A percentile compares a stretch with the other conserved stretches of the same genome.
Evolutionary conservation across 2,113 vertebrate genomes (phyloP).

Genomic region (Candoia aspera): DNA sequence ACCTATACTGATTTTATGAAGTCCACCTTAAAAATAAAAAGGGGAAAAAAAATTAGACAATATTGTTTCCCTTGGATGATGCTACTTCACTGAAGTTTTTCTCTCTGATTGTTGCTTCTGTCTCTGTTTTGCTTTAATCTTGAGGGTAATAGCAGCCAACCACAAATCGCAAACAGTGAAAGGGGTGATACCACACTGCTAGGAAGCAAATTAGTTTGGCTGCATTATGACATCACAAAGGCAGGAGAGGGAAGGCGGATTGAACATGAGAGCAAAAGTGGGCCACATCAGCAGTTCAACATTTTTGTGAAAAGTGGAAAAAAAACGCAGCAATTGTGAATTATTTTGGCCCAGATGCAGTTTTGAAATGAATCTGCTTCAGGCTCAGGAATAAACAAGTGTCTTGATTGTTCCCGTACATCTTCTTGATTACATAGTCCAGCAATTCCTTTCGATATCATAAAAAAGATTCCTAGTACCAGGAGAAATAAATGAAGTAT

Average conservation of each 20-base stretch:
- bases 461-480: slow-evolving; percentile 2
- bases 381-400: background rate
- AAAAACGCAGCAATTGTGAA: background rate
- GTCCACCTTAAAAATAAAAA: background rate
- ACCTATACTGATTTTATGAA: background rate
- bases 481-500: slow-evolving; percentile 1
- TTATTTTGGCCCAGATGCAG: background rate
- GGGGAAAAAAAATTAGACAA: background rate
- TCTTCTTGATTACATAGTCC: background rate
- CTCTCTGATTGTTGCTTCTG: background rate
- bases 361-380: background rate
- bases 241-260: background rate
- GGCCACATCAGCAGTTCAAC: background rate
- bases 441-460: slow-evolving; percentile 8
- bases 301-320: background rate
- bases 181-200: background rate
- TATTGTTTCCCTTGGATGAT: background rate
- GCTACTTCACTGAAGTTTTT: background rate
- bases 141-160: background rate
- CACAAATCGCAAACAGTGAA: background rate
- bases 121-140: background rate
- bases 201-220: background rate
- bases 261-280: background rate
- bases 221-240: background rate
- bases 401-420: background rate